A percentile compares a stretch with the other conserved stretches of the same genome.
Conservation (phyloP, 2,888 invertebrate genomes). For the Dryobotodes eremita region DNA sequence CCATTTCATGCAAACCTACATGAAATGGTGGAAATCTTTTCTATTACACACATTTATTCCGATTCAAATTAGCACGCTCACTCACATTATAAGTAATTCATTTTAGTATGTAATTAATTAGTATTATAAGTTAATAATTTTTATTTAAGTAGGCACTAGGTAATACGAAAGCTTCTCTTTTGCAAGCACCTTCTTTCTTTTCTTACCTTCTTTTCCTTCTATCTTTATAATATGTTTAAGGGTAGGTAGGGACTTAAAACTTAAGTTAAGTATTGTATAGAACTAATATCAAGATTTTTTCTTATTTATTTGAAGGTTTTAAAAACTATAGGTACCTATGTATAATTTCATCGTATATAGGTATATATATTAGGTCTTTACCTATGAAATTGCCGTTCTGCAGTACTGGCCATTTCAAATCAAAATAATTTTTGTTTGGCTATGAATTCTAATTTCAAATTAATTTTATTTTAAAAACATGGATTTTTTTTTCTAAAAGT, state of each 20-base stretch:
- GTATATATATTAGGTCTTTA: too few species aligned
- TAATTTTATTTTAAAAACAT: too few species aligned
- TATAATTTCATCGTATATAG: too few species aligned
- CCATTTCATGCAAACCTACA: too few species aligned
- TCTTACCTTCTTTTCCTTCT: not conserved
- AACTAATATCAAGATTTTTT: not conserved
- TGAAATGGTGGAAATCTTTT: too few species aligned
- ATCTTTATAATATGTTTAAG: too few species aligned
- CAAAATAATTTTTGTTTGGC: too few species aligned
- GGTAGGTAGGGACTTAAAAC: not conserved
- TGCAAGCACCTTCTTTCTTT: not conserved
- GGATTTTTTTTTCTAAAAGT: too few species aligned
- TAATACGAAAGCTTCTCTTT: not conserved
- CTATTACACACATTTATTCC: not conserved
- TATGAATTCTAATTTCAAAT: too few species aligned
- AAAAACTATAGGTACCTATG: not conserved
- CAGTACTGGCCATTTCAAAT: too few species aligned
- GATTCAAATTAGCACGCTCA: not conserved
- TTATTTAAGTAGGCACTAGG: not conserved
- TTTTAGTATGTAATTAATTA: constrained; percentile 4
- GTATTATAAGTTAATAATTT: not conserved
- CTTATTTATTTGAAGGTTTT: not conserved
- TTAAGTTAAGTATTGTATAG: too few species aligned
- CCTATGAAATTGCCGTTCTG: too few species aligned
- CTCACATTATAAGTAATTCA: not conserved